Percentiles rank a stretch among this genome's conserved stretches.
Evolutionary conservation across 2,113 vertebrate species (phyloP).

Genomic region (Antigone vipio): DNA sequence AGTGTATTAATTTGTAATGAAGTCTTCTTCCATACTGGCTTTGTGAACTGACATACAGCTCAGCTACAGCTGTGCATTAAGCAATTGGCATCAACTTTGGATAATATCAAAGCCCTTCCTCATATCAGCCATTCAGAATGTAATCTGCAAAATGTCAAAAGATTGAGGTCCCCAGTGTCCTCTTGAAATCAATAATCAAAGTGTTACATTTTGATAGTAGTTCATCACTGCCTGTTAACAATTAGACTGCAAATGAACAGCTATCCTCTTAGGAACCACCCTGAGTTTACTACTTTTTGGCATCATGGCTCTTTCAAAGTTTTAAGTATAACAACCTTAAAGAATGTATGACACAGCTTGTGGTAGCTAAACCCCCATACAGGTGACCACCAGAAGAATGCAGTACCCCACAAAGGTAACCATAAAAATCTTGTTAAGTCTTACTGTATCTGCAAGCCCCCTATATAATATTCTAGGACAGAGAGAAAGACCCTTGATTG

Average conservation of each 20-base stretch:
- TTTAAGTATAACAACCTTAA: neutral
- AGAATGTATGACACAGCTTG: rapidly evolving
- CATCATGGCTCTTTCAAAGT: neutral
- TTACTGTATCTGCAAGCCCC: neutral
- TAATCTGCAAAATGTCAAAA: neutral
- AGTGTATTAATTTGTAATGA: neutral
- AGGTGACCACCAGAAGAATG: neutral
- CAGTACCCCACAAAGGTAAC: neutral
- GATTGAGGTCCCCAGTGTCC: neutral
- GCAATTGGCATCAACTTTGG: rapidly evolving
- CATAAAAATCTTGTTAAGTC: neutral
- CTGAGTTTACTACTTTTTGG: neutral
- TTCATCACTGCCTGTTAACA: neutral
- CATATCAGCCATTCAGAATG: neutral
- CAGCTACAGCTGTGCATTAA: neutral
- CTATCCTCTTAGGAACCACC: neutral
- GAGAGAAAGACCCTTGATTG: neutral
- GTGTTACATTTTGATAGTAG: rapidly evolving
- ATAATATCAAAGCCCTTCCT: neutral
- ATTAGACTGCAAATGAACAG: neutral
- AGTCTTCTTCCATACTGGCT: neutral
- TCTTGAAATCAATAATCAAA: neutral
- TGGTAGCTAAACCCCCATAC: neutral
- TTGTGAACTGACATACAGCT: neutral
- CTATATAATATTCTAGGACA: neutral